These are phyloP conservation scores for Brenthis ino DNA, from an alignment of 2,888 invertebrate species.

Conservation along the genomic window DNA sequence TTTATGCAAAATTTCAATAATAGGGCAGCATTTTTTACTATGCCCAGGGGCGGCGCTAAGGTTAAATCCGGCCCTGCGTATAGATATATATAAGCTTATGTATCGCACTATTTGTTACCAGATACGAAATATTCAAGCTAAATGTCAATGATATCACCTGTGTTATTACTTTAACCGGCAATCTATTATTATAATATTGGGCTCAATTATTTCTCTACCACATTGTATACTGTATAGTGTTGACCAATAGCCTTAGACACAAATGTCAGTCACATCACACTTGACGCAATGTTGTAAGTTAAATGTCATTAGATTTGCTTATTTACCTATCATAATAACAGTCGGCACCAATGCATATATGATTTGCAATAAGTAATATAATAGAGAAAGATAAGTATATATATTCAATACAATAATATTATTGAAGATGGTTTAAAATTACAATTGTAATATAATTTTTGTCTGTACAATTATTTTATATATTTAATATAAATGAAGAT, in stretches of 20 bases:
- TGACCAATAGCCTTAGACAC: conserved; percentile 56
- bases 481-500: too few species aligned
- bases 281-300: conserved; percentile 54
- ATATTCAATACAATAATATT: background rate
- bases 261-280: conserved; percentile 55
- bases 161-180: conserved; percentile 27
- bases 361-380: conserved; percentile 42
- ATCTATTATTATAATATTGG: conserved; percentile 40
- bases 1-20: too few species aligned
- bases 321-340: conserved; percentile 52
- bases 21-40: too few species aligned
- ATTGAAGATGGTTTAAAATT: background rate
- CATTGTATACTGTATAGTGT: conserved; percentile 47
- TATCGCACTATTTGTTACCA: background rate
- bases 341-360: conserved; percentile 48
- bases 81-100: background rate
- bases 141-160: conserved; percentile 29
- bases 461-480: too few species aligned
- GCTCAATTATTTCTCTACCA: conserved; percentile 38
- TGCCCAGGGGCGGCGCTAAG: too few species aligned
- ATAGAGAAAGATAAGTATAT: conserved; percentile 20
- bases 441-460: too few species aligned
- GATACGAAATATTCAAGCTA: conserved; percentile 3
- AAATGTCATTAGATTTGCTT: conserved; percentile 57
- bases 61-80: too few species aligned